Evolutionary conservation across 2,888 invertebrate genomes (phyloP).

Genomic region (Dione vanillae): DNA sequence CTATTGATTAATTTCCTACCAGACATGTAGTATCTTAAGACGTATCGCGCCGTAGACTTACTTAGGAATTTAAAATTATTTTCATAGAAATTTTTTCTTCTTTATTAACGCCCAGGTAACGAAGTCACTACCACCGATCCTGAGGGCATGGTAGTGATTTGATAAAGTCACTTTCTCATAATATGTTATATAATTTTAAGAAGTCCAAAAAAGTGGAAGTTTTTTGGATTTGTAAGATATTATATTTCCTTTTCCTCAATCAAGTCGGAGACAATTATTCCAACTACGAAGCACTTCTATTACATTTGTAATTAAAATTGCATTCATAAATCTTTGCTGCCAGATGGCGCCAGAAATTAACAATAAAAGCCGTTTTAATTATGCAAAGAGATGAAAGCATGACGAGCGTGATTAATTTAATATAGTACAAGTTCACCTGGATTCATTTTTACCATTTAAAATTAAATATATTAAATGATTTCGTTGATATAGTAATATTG

Average conservation of each 20-base stretch:
- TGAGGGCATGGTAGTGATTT: too few species aligned
- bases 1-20: too few species aligned
- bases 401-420: slow-evolving; percentile 32
- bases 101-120: too few species aligned
- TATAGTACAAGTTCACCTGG: slow-evolving; percentile 25
- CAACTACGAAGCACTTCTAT: slow-evolving; percentile 27
- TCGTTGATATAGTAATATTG: neutral
- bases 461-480: neutral
- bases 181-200: too few species aligned
- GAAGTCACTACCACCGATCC: too few species aligned
- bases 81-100: too few species aligned
- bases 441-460: neutral
- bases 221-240: neutral
- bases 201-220: too few species aligned
- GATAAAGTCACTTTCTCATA: too few species aligned
- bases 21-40: too few species aligned
- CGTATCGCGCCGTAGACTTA: too few species aligned
- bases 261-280: slow-evolving; percentile 3
- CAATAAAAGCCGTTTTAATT: slow-evolving; percentile 35
- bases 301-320: slow-evolving; percentile 30
- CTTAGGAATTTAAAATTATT: too few species aligned
- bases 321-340: slow-evolving; percentile 34
- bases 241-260: slow-evolving; percentile 7
- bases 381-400: slow-evolving; percentile 31
- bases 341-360: slow-evolving; percentile 34